phyloP scores from a whole-genome alignment of 2,888 invertebrate species.

The Volucella inanis region DNA sequence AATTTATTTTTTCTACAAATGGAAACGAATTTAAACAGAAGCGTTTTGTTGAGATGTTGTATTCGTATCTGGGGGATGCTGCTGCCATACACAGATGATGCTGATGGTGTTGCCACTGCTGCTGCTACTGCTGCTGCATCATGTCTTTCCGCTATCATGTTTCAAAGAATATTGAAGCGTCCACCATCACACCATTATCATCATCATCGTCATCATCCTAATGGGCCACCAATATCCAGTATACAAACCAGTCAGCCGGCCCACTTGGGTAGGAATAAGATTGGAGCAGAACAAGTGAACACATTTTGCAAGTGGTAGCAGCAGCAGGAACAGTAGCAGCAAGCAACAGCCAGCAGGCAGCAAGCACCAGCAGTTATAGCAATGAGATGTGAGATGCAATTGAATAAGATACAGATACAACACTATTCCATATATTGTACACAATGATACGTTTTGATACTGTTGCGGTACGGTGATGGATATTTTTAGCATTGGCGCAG shows the following conservation, averaged over 20 bases:
- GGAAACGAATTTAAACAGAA: constrained; percentile 66
- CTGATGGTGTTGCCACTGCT: constrained; percentile 25
- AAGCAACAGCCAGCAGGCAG: neutral
- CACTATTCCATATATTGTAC: neutral
- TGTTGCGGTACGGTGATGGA: constrained; percentile 24
- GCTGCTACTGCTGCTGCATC: constrained; percentile 45
- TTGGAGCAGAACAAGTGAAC: constrained; percentile 58
- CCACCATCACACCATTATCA: constrained; percentile 20
- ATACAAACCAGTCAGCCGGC: constrained; percentile 22
- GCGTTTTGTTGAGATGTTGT: constrained; percentile 33
- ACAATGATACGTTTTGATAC: constrained; percentile 56
- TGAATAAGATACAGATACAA: constrained; percentile 60
- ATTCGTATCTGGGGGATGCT: constrained; percentile 43
- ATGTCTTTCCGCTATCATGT: constrained; percentile 27
- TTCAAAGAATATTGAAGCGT: constrained; percentile 38
- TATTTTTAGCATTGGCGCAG: constrained; percentile 64
- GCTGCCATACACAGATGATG: constrained; percentile 9
- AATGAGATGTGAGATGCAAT: constrained; percentile 66
- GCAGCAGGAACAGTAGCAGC: neutral
- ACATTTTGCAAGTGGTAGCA: constrained; percentile 36
- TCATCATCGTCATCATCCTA: constrained; percentile 36
- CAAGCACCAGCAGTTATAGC: constrained; percentile 23
- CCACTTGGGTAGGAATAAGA: constrained; percentile 46
- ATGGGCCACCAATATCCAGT: constrained; percentile 28
- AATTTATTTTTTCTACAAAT: constrained; percentile 53